Conservation (phyloP, 2,888 invertebrate species). For the Baronia brevicornis region DNA sequence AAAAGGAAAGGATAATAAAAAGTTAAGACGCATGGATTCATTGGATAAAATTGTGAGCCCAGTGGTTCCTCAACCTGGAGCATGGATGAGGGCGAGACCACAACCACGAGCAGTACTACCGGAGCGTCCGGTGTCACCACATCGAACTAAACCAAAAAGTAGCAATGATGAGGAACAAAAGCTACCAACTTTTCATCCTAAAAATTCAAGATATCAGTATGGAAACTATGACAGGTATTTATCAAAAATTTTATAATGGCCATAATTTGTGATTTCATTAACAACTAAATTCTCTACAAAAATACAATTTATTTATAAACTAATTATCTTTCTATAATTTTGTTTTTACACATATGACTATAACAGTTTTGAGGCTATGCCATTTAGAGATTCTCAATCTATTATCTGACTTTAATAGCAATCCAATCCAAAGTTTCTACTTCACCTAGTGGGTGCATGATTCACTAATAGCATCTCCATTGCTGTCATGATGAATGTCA, state of each 20-base stretch:
- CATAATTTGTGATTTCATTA: slow-evolving; percentile 1
- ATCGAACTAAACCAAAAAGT: slow-evolving; percentile 46
- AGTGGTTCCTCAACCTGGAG: slow-evolving; percentile 91
- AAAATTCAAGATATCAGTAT: slow-evolving; percentile 89
- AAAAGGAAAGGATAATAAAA: slow-evolving; percentile 68
- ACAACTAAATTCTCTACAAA: no score
- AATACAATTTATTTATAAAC: no score
- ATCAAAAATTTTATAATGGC: background rate
- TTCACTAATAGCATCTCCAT: no score
- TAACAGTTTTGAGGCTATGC: no score
- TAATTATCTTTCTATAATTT: no score
- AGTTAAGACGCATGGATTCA: slow-evolving; percentile 80
- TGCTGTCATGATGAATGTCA: no score
- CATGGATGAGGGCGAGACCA: slow-evolving; percentile 80
- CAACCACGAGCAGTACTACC: slow-evolving; percentile 51
- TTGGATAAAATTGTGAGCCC: slow-evolving; percentile 95
- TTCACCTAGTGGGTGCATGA: no score
- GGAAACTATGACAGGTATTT: slow-evolving; percentile 93
- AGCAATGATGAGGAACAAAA: slow-evolving; percentile 57
- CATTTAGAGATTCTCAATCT: no score
- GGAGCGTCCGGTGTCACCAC: slow-evolving; percentile 66
- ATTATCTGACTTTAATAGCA: no score
- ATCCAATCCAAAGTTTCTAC: no score
- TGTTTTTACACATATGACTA: no score
- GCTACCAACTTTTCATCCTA: slow-evolving; percentile 81